phyloP scores from a whole-genome alignment of 1,140 invertebrate genomes.

The Euschistus heros region DNA sequence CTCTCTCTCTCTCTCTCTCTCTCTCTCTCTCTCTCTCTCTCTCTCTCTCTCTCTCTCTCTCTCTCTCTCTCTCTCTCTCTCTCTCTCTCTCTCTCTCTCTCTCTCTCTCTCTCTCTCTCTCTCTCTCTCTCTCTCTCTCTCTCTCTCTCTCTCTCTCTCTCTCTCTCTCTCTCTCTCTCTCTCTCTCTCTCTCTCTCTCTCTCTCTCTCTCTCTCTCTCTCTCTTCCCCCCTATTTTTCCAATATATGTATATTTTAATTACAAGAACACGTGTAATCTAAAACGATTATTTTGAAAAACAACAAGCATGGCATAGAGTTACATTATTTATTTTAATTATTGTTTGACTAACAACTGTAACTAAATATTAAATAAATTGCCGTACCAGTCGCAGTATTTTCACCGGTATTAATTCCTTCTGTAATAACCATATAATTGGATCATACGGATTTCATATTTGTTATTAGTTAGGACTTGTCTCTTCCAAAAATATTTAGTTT shows the following conservation, averaged over 20 bases:
- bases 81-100: neutral
- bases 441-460: no score
- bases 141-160: neutral
- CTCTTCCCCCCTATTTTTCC: neutral
- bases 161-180: neutral
- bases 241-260: neutral
- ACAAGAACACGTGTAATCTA: no score
- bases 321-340: no score
- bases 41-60: slow-evolving; percentile 13
- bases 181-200: slow-evolving; percentile 4
- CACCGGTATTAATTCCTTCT: no score
- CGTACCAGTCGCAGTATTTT: no score
- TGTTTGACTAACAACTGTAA: no score
- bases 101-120: slow-evolving; percentile 6
- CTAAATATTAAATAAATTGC: no score
- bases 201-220: neutral
- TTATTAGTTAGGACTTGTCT: no score
- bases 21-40: slow-evolving; percentile 7
- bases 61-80: neutral
- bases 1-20: slow-evolving; percentile 6
- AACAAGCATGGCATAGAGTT: no score
- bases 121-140: neutral
- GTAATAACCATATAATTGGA: no score
- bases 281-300: no score
- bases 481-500: no score